These are phyloP conservation scores for Microtus montanus DNA, from an alignment of 2,113 vertebrate genomes.

Conservation along the genomic window DNA sequence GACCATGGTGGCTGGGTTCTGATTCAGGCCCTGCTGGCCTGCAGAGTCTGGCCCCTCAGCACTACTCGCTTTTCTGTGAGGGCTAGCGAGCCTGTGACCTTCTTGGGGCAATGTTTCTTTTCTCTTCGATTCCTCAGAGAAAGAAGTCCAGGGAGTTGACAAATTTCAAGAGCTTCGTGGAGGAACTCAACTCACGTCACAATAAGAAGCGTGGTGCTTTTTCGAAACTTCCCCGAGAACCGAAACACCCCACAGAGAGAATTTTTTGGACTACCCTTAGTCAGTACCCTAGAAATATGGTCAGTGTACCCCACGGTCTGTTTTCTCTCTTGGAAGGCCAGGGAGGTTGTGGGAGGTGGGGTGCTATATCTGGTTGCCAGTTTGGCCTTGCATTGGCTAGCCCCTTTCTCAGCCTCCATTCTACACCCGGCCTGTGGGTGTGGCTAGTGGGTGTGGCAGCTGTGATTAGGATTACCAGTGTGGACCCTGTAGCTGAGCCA, in stretches of 20 bases:
- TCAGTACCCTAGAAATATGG: constrained; percentile 80
- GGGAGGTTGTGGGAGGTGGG: too few relatives aligned
- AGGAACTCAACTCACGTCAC: constrained; percentile 71
- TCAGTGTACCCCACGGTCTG: constrained; percentile 67
- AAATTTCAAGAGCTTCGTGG: constrained; percentile 77
- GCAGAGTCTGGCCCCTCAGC: fast-evolving
- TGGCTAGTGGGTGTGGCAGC: neutral
- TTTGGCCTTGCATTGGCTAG: neutral
- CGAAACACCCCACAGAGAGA: constrained; percentile 72
- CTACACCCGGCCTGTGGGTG: neutral
- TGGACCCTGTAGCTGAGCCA: neutral
- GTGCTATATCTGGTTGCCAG: neutral
- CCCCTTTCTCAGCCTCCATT: neutral
- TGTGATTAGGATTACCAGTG: neutral
- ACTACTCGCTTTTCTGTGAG: neutral
- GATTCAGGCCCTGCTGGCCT: neutral
- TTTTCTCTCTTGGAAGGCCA: neutral
- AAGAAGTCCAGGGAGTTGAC: constrained; percentile 56
- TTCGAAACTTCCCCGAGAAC: constrained; percentile 77
- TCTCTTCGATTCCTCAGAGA: constrained; percentile 71
- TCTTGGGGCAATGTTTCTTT: neutral
- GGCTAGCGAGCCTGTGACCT: neutral
- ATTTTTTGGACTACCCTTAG: constrained; percentile 82
- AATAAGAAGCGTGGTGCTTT: constrained; percentile 85
- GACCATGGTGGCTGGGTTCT: neutral